Evolutionary conservation across 2,113 vertebrate genomes (phyloP).

Genomic region (Catharus bicknelli): DNA sequence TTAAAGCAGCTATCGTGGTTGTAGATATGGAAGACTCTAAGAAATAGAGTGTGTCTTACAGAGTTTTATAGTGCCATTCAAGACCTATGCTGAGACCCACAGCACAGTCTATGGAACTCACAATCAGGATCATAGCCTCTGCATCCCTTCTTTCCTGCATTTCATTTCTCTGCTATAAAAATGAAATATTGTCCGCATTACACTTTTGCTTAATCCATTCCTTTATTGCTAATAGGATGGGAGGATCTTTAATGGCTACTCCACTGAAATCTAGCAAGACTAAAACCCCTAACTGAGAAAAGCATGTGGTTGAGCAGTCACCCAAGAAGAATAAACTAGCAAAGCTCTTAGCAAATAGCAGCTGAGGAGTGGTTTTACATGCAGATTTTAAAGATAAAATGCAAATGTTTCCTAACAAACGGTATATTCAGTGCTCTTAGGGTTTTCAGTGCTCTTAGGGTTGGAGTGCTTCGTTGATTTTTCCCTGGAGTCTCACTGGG

Average conservation of each 20-base stretch:
- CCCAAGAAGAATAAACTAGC: neutral
- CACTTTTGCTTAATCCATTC: neutral
- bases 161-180: neutral
- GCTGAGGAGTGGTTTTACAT: neutral
- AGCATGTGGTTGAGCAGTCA: neutral
- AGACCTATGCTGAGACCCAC: neutral
- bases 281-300: neutral
- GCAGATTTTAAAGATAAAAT: neutral
- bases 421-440: neutral
- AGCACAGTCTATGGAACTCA: neutral
- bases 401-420: neutral
- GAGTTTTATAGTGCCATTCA: neutral
- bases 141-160: neutral
- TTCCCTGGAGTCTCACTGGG: neutral
- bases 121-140: neutral
- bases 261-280: neutral
- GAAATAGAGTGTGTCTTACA: neutral
- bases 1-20: conserved; percentile 30
- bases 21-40: conserved; percentile 24
- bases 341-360: neutral
- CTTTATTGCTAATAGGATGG: neutral
- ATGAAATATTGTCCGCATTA: neutral
- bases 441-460: neutral
- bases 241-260: neutral
- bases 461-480: neutral